phyloP scores from a whole-genome alignment of 2,113 vertebrate species.

The Pogonocichla stellata region DNA sequence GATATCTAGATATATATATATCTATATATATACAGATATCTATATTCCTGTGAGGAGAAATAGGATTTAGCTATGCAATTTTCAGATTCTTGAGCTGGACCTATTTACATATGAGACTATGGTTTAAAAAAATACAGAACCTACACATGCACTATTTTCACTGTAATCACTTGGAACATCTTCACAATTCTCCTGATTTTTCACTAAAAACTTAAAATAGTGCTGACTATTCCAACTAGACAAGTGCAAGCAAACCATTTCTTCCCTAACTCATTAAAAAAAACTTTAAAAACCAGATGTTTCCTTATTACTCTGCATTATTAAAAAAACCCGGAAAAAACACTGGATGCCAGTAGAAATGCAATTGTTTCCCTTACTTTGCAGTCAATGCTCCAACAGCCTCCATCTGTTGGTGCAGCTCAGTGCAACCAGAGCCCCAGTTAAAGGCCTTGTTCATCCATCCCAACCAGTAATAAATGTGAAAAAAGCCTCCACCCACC shows the following conservation, averaged over 20 bases:
- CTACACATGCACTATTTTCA: neutral
- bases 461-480: neutral
- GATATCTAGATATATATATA: neutral
- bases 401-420: neutral
- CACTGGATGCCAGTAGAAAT: neutral
- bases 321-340: neutral
- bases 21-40: neutral
- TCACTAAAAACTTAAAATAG: neutral
- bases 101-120: neutral
- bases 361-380: neutral
- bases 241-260: neutral
- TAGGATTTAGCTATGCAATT: neutral
- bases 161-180: neutral
- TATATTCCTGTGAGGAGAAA: neutral
- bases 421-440: neutral
- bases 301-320: neutral
- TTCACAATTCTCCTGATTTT: neutral
- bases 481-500: neutral
- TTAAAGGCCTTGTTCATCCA: neutral
- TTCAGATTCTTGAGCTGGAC: neutral
- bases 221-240: neutral
- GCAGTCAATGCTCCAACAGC: neutral
- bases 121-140: neutral
- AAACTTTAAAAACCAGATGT: neutral
- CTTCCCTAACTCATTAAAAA: neutral